Percentiles rank a stretch among this genome's conserved stretches.
These are phyloP conservation scores for Catharus fuscescens DNA, from an alignment of 2,113 vertebrate species.

Conservation along the genomic window DNA sequence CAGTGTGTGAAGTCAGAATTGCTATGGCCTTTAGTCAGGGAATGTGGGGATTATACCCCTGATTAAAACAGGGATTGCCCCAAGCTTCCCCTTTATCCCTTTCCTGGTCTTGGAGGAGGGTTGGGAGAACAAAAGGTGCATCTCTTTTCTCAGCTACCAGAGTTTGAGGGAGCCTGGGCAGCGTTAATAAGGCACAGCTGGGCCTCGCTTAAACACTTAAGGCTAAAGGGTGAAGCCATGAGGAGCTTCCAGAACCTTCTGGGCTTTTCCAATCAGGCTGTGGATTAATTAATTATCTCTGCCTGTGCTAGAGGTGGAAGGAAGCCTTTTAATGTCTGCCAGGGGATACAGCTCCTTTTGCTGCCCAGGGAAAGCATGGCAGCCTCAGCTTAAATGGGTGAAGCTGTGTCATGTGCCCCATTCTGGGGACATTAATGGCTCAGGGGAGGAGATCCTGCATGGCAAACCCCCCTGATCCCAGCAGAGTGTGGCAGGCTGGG, in stretches of 20 bases:
- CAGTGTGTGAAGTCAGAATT: neutral
- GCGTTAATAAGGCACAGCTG: neutral
- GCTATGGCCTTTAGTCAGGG: neutral
- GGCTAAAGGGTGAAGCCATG: neutral
- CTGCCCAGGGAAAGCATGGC: neutral
- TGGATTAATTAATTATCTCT: neutral
- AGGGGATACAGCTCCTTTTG: neutral
- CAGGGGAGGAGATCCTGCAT: neutral
- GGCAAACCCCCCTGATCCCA: neutral
- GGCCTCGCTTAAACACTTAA: neutral
- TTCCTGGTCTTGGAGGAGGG: neutral
- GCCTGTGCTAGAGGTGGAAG: neutral
- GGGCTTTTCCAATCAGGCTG: neutral
- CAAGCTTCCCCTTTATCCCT: neutral
- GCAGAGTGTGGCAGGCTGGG: rapidly evolving
- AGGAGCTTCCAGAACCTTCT: neutral
- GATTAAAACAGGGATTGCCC: neutral
- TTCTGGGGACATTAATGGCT: neutral
- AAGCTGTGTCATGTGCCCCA: neutral
- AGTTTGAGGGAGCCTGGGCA: neutral
- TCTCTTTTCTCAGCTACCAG: neutral
- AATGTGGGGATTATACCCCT: neutral
- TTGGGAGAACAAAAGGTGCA: neutral
- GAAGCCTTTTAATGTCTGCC: neutral
- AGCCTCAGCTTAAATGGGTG: neutral